A percentile compares a stretch with the other conserved stretches of the same genome.
phyloP scores from a whole-genome alignment of 2,113 vertebrate genomes.

The Ictalurus furcatus region DNA sequence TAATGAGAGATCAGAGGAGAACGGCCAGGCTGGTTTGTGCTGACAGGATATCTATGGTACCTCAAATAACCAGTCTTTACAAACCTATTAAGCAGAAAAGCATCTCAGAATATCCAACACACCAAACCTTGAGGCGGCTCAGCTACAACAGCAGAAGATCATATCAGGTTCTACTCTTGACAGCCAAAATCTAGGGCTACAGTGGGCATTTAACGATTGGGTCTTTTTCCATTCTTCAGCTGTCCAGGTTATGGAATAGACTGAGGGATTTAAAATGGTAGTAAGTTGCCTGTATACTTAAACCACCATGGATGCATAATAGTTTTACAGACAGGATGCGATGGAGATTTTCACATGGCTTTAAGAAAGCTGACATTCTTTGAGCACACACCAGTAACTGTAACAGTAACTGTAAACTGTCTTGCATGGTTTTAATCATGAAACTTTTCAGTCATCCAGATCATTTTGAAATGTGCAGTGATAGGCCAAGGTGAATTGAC shows the following conservation, averaged over 20 bases:
- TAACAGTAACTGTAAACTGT: background rate
- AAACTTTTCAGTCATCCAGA: background rate
- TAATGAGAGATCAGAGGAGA: background rate
- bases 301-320: background rate
- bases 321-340: background rate
- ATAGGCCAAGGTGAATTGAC: background rate
- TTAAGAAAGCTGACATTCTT: background rate
- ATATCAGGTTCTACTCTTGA: background rate
- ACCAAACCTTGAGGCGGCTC: background rate
- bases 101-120: background rate
- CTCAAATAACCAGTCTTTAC: background rate
- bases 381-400: background rate
- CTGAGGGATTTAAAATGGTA: background rate
- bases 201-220: background rate
- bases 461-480: background rate
- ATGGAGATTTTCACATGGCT: background rate
- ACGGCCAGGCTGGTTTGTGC: background rate
- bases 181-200: background rate
- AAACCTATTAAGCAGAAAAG: background rate
- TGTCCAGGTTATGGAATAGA: background rate
- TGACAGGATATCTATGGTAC: background rate
- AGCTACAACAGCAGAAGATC: background rate
- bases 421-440: background rate
- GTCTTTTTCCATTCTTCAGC: background rate
- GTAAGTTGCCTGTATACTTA: background rate